phyloP scores from a whole-genome alignment of 2,888 invertebrate genomes.

The Mesoligia furuncula region DNA sequence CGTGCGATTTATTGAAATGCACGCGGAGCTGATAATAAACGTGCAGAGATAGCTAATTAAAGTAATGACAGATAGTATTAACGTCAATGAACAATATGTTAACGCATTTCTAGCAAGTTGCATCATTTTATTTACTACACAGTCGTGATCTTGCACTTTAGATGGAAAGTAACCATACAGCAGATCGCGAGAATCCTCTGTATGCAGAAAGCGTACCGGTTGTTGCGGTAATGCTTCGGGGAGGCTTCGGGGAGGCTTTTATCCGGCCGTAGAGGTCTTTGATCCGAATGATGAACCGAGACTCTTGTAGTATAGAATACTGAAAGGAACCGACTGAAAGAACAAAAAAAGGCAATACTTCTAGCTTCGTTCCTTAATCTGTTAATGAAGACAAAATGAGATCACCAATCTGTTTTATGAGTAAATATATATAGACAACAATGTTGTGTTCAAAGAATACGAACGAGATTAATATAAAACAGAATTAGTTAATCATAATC shows the following conservation, averaged over 20 bases:
- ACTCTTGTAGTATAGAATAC: background rate
- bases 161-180: background rate
- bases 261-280: background rate
- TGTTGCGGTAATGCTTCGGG: background rate
- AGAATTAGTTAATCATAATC: background rate
- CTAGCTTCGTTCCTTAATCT: no score
- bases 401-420: background rate
- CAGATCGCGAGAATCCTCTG: background rate
- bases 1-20: background rate
- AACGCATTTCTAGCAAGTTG: constrained; percentile 24
- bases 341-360: background rate
- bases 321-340: background rate
- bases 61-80: constrained; percentile 13
- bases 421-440: background rate
- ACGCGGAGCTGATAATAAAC: constrained; percentile 23
- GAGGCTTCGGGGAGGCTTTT: background rate
- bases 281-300: background rate
- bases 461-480: background rate
- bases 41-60: constrained; percentile 14
- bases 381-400: background rate
- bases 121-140: background rate
- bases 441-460: background rate
- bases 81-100: constrained; percentile 35
- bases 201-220: background rate
- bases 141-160: background rate